Base-by-base conservation (phyloP, 2,113 vertebrate genomes). In the Chunga burmeisteri region DNA sequence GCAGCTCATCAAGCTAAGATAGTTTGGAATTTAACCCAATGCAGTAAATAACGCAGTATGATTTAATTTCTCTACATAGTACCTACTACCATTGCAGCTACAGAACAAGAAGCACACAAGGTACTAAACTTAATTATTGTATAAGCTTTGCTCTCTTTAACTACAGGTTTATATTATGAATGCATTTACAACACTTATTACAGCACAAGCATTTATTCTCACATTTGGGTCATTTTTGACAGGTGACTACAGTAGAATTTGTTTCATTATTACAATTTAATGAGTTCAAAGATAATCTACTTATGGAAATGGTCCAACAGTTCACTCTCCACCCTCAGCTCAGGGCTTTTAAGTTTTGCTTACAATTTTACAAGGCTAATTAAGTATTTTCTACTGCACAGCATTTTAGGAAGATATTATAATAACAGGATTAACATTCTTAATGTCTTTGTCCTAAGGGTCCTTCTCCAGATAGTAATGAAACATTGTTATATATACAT, bases 371-470 rank as follows among this genome's bases (percentile, higher is more conserved):
- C 61, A 86, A 68, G 86, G 77, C 77, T 96, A 96, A 95, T 97
- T 94, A 97, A 94, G 92, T 94, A 91, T 94, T 97, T 96, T 96
- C 86, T 91, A 68, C 86, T 87, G 86, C 91, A 94, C 86, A 96
- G 78, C 58, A 10, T 84, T 94, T 91, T 91, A 94, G 61, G 88
- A 92, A 92, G 91, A 94, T 81, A 75, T 49, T 92, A 61, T 62
- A 93, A 85, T 91, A 93, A 93, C 46, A 68, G 86, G 94, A 94
- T 97, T 97, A 96, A 96, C 91, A 96, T 94, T 96, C 88, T 95
- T 94, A 89, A 89, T 94, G 70, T 46, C 89, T 97, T 92, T 91
- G 84, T 95, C 96, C 94, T 95, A 89, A 80, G 89, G 86, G 83
- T 72, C 49, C 36, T 84, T 94, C 94, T 85, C 65, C 59, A 95